phyloP scores from a whole-genome alignment of 2,888 invertebrate species.

The Chloroclystis v-ata region DNA sequence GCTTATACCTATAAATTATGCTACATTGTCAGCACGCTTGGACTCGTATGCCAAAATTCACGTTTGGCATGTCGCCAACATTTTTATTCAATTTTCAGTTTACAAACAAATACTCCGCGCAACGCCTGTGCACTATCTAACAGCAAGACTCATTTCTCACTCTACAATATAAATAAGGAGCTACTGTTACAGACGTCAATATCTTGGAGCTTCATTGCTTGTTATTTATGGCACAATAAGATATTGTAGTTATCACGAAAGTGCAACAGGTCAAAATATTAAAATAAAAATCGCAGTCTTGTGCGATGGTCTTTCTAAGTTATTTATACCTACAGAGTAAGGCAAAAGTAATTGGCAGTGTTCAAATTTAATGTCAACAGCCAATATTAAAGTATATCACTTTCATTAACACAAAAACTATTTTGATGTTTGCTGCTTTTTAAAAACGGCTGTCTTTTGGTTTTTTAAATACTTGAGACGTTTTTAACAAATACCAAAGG shows the following conservation, averaged over 20 bases:
- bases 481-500: no score
- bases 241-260: neutral
- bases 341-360: no score
- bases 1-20: neutral
- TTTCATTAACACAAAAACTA: no score
- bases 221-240: neutral
- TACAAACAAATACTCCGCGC: neutral
- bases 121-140: neutral
- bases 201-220: neutral
- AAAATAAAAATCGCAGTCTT: no score
- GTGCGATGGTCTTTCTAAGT: no score
- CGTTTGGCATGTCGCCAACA: slow-evolving; percentile 15
- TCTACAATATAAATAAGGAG: slow-evolving; percentile 3
- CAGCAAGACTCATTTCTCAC: neutral
- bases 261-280: no score
- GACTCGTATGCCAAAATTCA: slow-evolving; percentile 2
- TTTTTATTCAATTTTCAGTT: slow-evolving; percentile 10
- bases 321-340: no score
- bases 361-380: no score
- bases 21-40: slow-evolving; percentile 1
- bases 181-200: neutral
- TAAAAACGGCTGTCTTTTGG: no score
- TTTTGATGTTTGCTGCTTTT: no score
- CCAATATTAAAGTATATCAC: no score
- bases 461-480: no score